These are phyloP conservation scores for Siniperca obscura DNA, from an alignment of 2,797 vertebrate species.

Conservation along the genomic window DNA sequence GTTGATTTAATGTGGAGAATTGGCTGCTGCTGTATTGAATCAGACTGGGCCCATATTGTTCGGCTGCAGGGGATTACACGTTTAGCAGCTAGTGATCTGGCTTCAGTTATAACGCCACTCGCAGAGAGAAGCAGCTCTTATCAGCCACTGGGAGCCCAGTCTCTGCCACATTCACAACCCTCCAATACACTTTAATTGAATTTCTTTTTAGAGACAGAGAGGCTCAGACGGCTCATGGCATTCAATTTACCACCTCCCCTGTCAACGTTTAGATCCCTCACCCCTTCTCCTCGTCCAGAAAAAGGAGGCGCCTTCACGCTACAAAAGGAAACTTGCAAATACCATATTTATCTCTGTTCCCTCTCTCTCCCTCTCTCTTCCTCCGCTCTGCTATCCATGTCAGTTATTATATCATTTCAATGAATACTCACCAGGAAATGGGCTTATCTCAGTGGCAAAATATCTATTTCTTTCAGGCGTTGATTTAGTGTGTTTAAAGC, in stretches of 20 bases:
- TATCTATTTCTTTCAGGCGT: conserved; percentile 86
- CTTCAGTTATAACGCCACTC: conserved; percentile 90
- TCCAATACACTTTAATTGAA: conserved; percentile 99
- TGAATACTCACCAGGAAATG: conserved; percentile 86
- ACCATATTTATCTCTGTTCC: conserved; percentile 89
- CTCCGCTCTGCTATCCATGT: conserved; percentile 77
- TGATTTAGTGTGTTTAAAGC: conserved; percentile 89
- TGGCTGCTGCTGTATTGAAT: conserved; percentile 96
- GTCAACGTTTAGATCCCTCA: conserved; percentile 92
- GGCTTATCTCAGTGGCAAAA: conserved; percentile 84
- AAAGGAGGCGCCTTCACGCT: conserved; percentile 80
- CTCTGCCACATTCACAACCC: conserved; percentile 98
- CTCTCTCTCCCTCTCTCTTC: conserved; percentile 70
- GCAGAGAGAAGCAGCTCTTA: conserved; percentile 90
- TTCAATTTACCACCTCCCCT: conserved; percentile 94
- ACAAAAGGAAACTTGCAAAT: conserved; percentile 93
- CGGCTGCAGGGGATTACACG: conserved; percentile 95
- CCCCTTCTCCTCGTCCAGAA: conserved; percentile 79
- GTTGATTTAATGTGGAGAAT: conserved; percentile 98
- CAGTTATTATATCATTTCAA: conserved; percentile 90
- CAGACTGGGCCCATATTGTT: conserved; percentile 94
- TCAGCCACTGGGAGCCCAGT: conserved; percentile 90
- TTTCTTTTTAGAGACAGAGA: conserved; percentile 96
- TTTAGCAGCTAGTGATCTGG: conserved; percentile 95
- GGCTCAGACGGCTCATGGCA: conserved; percentile 96